Base-by-base conservation (phyloP, 2,888 invertebrate genomes). In the Ecdyonurus torrentis region DNA sequence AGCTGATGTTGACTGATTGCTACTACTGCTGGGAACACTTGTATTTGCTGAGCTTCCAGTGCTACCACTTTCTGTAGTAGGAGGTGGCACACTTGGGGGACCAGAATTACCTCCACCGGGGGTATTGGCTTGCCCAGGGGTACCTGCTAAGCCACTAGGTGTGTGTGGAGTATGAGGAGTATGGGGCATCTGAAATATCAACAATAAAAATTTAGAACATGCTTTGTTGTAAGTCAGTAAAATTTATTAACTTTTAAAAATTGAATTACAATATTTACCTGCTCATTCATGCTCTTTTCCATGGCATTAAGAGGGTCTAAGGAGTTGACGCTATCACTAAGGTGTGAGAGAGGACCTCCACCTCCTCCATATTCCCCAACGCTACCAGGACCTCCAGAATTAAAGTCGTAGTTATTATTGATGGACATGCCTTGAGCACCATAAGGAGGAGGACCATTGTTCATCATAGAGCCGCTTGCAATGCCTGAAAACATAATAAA, bases 221-320 rank as follows among this genome's bases (percentile, higher is more conserved):
- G 78, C 77, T 25, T 66, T 58, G 25, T 15, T 59, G 15, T 53
- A 23, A 53, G 23, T 58, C 5, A 37, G 37, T 37, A 10, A 37
- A 37, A 37, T 37, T 15, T 37, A 37, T 15, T 37, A 37, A 37
- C 37, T 37, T 37, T 15, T 37, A 37, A n/a, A n/a, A n/a, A n/a
- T n/a, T n/a, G n/a, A n/a, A n/a, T n/a, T n/a, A n/a, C n/a, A n/a
- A n/a, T n/a, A n/a, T 73, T 72, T 77, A 89, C 91, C 85, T 91
- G 91, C 76, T 92, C 92, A 73, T 87, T 90, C 62, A 93, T 79
- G 69, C 90, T 89, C 74, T 93, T 93, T 74, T 93, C 93, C 89
- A 93, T 93, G 61, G 92, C 92, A 72, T 91, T 92, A 5, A 93
- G 80, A 59, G 92, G 91, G 76, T 93, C 92, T 67, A 93, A 78